A percentile compares a stretch with the other conserved stretches of the same genome.
These are phyloP conservation scores for Venturia canescens DNA, from an alignment of 1,140 invertebrate genomes.

Conservation along the genomic window DNA sequence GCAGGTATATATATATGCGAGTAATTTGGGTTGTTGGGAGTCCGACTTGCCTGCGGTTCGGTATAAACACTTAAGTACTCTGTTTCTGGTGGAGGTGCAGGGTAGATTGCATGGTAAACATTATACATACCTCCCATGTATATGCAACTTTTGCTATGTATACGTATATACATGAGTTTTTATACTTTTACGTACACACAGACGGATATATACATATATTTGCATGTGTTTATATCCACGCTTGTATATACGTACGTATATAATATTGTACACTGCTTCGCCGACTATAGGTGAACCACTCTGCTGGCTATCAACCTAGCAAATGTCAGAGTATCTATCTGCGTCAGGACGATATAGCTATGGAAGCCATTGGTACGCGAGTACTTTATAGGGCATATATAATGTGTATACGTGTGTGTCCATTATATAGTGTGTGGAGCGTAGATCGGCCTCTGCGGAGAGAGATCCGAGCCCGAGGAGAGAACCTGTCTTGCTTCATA, in stretches of 20 bases:
- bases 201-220: neutral
- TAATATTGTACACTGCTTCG: neutral
- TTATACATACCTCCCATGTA: neutral
- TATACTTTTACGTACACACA: neutral
- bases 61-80: neutral
- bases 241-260: neutral
- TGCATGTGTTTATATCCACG: too few species aligned
- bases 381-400: constrained; percentile 4
- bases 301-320: constrained; percentile 42
- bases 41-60: constrained; percentile 7
- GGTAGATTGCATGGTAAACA: constrained; percentile 11
- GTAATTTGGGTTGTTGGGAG: neutral
- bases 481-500: constrained; percentile 46
- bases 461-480: constrained; percentile 30
- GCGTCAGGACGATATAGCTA: too few species aligned
- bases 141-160: neutral
- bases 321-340: constrained; percentile 48
- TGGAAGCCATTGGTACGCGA: too few species aligned
- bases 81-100: neutral
- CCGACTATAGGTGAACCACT: constrained; percentile 47
- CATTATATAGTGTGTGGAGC: neutral
- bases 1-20: neutral
- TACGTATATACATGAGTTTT: neutral
- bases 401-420: neutral
- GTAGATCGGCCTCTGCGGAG: neutral